Conservation (phyloP, 1,140 invertebrate species). For the Subanguina moxae region DNA sequence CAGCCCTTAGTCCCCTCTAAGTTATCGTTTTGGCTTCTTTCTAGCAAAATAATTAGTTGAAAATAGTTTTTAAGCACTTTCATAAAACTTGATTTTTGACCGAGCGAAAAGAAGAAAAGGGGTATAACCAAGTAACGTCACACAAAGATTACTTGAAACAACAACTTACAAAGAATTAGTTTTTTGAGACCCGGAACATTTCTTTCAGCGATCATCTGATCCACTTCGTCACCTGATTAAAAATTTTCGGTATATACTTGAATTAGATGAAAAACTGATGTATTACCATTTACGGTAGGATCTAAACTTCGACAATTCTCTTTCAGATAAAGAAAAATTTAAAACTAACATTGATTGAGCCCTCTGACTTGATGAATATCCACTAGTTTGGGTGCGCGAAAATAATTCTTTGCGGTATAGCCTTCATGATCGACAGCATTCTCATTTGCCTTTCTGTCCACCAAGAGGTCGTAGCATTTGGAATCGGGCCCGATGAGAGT, state of each 20-base stretch:
- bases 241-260: no score
- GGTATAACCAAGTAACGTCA: no score
- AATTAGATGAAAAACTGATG: no score
- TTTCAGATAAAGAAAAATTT: constrained; percentile 2
- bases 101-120: no score
- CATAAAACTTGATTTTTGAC: no score
- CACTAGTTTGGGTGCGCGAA: constrained; percentile 37
- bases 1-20: no score
- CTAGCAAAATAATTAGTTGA: no score
- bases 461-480: constrained; percentile 46
- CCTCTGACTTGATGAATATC: constrained; percentile 48
- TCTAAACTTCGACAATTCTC: background rate
- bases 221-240: constrained; percentile 41
- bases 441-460: constrained; percentile 49
- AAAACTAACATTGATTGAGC: constrained; percentile 44
- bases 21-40: no score
- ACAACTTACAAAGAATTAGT: background rate
- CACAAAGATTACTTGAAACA: no score
- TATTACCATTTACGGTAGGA: background rate
- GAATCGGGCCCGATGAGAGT: constrained; percentile 24
- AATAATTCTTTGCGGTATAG: constrained; percentile 41
- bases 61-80: no score
- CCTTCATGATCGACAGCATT: constrained; percentile 43
- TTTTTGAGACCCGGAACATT: constrained; percentile 34
- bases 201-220: constrained; percentile 43